Base-by-base conservation (phyloP, 53 echinoderm and acorn worm species). In the Actinopyga echinites region DNA sequence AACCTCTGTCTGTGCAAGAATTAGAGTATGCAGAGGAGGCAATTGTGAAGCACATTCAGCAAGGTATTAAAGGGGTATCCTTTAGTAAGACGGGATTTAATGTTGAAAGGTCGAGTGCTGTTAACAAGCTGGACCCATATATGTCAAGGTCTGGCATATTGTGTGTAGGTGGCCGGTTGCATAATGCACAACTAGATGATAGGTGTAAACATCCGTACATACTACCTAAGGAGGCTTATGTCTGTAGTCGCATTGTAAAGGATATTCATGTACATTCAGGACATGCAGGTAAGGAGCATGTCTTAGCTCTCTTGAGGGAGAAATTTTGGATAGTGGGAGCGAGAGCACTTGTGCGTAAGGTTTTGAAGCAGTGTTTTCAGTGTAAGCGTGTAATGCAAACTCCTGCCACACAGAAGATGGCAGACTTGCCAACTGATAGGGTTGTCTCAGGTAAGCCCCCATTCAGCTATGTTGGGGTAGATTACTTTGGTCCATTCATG, bases 261-360 rank as follows among this genome's bases (percentile, higher is more conserved):
- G 58, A 82, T 56, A 32, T 55, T 54, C 85, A 89, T 80, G 73
- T 58, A 26, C 26, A 9, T 8, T 28, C 42, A 23, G 84, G 84
- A 12, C 90, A 86, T 58, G 43, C 44, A 19, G 86, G 90, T 31
- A 65, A 85, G 57, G 78, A 84, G 13, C 40, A 68, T 30, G 84
- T 79, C 15, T 56, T 89, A 34, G 61, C 78, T 15, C 34, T 57
- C 0, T 80, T 89, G 8, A 83, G 74, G 19, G 35, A 86, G 56
- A 89, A 28, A 25, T 86, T 68, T 80, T 89, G 90, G 90, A 33
- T 89, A 21, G 17, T 89, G 31, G 80, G 65, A 38, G 90, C 64
- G 12, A 77, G 54, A 12, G 21, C 65, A 15, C 69, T 54, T 54
- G 77, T 55, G 9, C 56, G 74, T 42, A 74, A 30, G 24, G 34